phyloP scores from a whole-genome alignment of 2,113 vertebrate genomes.

The Anolis sagrei region DNA sequence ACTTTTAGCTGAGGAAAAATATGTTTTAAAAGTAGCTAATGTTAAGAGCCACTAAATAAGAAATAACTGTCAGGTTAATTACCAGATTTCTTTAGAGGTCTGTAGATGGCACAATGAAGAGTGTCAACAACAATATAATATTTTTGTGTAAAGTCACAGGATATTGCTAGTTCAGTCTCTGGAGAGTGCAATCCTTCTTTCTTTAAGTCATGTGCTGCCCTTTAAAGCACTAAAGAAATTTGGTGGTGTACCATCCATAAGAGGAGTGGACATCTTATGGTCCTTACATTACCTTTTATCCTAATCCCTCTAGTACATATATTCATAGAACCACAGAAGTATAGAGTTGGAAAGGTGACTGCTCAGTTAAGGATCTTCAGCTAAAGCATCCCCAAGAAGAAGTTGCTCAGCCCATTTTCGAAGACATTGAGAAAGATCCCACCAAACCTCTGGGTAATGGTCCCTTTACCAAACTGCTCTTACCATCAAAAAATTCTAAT shows the following conservation, averaged over 20 bases:
- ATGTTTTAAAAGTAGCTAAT: neutral
- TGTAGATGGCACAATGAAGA: slow-evolving; percentile 25
- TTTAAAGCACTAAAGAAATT: neutral
- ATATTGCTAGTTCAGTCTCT: neutral
- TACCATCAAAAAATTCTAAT: no score
- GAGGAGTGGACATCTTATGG: neutral
- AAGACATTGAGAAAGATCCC: no score
- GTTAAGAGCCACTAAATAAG: slow-evolving; percentile 20
- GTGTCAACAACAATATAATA: neutral
- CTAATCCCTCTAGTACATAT: no score
- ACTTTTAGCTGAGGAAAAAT: slow-evolving; percentile 5
- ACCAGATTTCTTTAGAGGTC: neutral
- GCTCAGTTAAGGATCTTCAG: no score
- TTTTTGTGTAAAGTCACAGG: neutral
- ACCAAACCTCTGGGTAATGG: no score
- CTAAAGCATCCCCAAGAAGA: no score
- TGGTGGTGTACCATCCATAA: neutral
- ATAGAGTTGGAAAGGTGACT: no score
- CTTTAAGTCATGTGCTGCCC: slow-evolving; percentile 16
- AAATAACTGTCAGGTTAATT: slow-evolving; percentile 17
- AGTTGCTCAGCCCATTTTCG: no score
- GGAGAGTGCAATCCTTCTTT: slow-evolving; percentile 3
- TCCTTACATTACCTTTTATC: no score
- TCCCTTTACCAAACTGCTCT: no score
- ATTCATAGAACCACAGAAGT: no score